Conservation (phyloP, 2,888 invertebrate species). For the Anthophora plumipes region DNA sequence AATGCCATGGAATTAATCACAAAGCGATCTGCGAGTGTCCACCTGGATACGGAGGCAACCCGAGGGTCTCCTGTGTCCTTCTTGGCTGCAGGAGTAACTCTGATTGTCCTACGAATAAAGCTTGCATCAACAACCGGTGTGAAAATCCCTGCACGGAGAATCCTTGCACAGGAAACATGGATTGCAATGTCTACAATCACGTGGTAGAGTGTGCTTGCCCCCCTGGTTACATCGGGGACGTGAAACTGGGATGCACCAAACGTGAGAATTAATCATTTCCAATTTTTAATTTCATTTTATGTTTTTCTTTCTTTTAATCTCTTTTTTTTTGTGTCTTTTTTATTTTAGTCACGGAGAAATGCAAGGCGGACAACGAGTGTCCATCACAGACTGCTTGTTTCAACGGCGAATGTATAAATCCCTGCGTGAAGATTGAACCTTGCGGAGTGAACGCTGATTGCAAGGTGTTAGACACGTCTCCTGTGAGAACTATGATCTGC, state of each 20-base stretch:
- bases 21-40: conserved; percentile 93
- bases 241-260: conserved; percentile 87
- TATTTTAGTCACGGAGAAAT: conserved; percentile 84
- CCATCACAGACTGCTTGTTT: conserved; percentile 94
- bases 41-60: conserved; percentile 93
- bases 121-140: conserved; percentile 93
- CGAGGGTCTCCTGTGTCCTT: conserved; percentile 90
- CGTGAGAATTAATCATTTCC: conserved; percentile 75
- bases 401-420: conserved; percentile 92
- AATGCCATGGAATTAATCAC: conserved; percentile 92
- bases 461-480: conserved; percentile 91
- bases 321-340: background rate
- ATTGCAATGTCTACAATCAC: conserved; percentile 92
- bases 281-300: background rate
- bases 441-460: conserved; percentile 93
- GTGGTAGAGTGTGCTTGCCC: conserved; percentile 93
- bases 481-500: conserved; percentile 95
- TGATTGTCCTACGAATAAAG: conserved; percentile 92
- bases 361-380: conserved; percentile 92
- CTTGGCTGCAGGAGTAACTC: conserved; percentile 92
- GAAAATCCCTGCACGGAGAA: conserved; percentile 90
- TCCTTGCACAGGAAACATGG: conserved; percentile 90
- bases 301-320: background rate
- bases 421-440: conserved; percentile 91
- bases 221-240: conserved; percentile 89